phyloP scores from a whole-genome alignment of 2,113 vertebrate species.

The Opisthocomus hoazin region DNA sequence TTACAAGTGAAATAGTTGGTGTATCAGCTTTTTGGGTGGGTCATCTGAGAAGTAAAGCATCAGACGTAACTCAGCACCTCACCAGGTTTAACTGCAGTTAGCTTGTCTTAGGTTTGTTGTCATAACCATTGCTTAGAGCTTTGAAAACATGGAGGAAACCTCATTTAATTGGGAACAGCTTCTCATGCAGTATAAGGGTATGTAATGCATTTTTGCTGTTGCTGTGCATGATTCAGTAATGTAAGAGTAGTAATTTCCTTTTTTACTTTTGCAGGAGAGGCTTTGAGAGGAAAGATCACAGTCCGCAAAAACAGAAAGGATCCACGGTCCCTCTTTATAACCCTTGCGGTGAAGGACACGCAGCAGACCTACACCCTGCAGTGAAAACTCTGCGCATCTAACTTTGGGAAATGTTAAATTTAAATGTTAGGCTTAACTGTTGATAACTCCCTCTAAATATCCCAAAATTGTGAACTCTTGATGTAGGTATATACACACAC shows the following conservation, averaged over 20 bases:
- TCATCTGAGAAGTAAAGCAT: background rate
- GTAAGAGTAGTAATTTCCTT: background rate
- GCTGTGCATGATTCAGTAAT: background rate
- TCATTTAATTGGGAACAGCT: background rate
- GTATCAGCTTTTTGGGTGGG: background rate
- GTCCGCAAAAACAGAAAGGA: slow-evolving; percentile 90
- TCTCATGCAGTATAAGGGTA: background rate
- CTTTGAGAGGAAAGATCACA: slow-evolving; percentile 80
- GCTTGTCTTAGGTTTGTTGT: background rate
- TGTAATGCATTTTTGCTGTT: background rate
- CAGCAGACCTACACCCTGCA: slow-evolving; percentile 86
- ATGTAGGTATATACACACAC: background rate
- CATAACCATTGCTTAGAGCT: background rate
- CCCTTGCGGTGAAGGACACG: slow-evolving; percentile 71
- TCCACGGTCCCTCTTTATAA: slow-evolving; percentile 86
- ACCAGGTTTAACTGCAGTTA: background rate
- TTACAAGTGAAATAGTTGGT: background rate
- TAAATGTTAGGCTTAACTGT: background rate
- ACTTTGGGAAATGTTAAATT: background rate
- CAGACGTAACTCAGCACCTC: background rate
- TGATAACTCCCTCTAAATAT: background rate
- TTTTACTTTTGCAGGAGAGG: slow-evolving; percentile 76
- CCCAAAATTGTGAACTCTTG: background rate
- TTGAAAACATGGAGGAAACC: background rate
- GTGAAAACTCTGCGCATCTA: slow-evolving; percentile 1